Base-by-base conservation (phyloP, 2,888 invertebrate species). In the Acanthopleura granulata region DNA sequence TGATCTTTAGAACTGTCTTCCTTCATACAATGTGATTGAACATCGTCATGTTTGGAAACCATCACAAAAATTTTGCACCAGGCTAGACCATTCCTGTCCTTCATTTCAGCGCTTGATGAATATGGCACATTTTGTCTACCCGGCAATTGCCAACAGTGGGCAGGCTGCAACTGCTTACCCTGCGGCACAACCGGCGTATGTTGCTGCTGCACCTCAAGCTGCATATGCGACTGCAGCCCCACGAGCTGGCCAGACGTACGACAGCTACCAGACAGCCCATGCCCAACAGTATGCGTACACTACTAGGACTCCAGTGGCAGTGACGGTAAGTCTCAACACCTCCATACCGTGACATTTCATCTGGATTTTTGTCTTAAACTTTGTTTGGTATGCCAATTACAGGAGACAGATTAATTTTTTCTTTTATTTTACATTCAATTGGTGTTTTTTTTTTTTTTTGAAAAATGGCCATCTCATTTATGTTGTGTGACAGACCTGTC, bases 161-260 rank as follows among this genome's bases (percentile, higher is more conserved):
- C 86, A 85, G 78, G 83, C 87, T 51, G 94, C 95, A 80, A 94
- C 95, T 73, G 95, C 95, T 49, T 96, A 96, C 91, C 94, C 94
- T 84, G 94, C 95, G 49, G 94, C 95, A 30, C 95, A 95, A 90
- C 94, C 95, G 74, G 95, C 95, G 81, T 96, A 95, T 92, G 95
- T 90, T 27, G 94, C 95, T 62, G 95, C 96, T 78, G 95, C 95
- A 72, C 94, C 95, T 73, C 96, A 96, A 91, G 94, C 95, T 79
- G 95, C 96, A 69, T 96, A 96, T 88, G 93, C 95, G 80, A 93
- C 94, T 78, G 94, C 95, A 30, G 93, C 95, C 73, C 95, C 95
- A 76, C 95, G 95, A 92, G 95, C 95, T 89, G 94, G 95, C 93
- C 94, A 70, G 76, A 84, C 87, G 22, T 88, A 88, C 80, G 88